phyloP scores from a whole-genome alignment of 2,797 vertebrate species.

The Peromyscus attwateri region DNA sequence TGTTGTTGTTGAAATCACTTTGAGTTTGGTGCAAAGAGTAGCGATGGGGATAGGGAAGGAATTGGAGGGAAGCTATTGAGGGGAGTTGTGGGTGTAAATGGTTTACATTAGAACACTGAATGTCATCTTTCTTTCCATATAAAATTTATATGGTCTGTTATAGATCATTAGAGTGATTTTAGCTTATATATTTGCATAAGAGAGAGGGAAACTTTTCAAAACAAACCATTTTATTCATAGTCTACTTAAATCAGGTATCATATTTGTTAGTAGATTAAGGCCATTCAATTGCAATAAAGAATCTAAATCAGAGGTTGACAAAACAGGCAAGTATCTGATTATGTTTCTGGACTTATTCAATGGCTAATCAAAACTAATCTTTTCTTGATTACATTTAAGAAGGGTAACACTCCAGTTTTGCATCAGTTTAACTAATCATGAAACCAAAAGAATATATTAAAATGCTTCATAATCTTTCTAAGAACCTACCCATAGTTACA shows the following conservation, averaged over 20 bases:
- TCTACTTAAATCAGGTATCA: slow-evolving; percentile 83
- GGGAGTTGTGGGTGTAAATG: not conserved
- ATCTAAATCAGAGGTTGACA: slow-evolving; percentile 84
- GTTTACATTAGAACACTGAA: not conserved
- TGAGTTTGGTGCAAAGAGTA: not conserved
- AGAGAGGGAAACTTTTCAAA: slow-evolving; percentile 72
- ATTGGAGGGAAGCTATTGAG: not conserved
- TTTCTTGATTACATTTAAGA: slow-evolving; percentile 88
- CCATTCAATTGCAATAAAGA: slow-evolving; percentile 84
- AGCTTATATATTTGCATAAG: slow-evolving; percentile 28
- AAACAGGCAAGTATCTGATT: slow-evolving; percentile 88
- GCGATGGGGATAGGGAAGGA: not conserved
- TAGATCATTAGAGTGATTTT: slow-evolving; percentile 43
- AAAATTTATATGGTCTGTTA: slow-evolving; percentile 31
- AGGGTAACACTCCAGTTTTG: slow-evolving; percentile 84
- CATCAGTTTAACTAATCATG: slow-evolving; percentile 89
- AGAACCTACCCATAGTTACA: slow-evolving; percentile 84
- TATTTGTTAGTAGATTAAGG: slow-evolving; percentile 85
- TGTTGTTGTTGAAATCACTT: not conserved
- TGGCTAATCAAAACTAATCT: slow-evolving; percentile 89
- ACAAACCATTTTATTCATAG: slow-evolving; percentile 70
- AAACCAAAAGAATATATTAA: slow-evolving; percentile 84
- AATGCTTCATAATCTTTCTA: slow-evolving; percentile 77
- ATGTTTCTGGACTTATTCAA: slow-evolving; percentile 88
- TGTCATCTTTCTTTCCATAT: slow-evolving; percentile 31